phyloP scores from a whole-genome alignment of 2,113 vertebrate species.

The Formicarius rufipectus region DNA sequence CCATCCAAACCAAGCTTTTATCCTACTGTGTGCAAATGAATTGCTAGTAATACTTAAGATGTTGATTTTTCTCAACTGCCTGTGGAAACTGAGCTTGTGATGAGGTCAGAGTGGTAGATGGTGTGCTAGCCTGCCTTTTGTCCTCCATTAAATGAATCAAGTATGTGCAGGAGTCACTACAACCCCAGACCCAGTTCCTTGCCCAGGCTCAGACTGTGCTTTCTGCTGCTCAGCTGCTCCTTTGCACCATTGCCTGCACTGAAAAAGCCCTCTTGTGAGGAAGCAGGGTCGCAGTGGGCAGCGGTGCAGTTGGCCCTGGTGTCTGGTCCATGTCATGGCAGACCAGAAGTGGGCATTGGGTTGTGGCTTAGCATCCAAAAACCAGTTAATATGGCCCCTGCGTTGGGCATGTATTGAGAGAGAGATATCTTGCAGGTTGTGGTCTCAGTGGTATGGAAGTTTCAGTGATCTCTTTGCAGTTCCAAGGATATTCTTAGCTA shows the following conservation, averaged over 20 bases:
- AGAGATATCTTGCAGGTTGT: no score
- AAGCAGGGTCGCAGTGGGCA: background rate
- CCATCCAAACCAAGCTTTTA: background rate
- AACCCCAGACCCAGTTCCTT: background rate
- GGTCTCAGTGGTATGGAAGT: background rate
- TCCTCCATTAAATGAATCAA: background rate
- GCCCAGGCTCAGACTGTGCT: background rate
- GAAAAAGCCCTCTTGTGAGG: no score
- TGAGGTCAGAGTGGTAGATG: accelerated
- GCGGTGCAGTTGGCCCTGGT: background rate
- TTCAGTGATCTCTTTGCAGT: background rate
- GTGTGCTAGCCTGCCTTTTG: background rate
- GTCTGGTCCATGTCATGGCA: accelerated
- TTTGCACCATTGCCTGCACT: background rate
- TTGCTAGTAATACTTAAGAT: background rate
- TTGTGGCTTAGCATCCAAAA: background rate
- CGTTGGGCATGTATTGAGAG: background rate
- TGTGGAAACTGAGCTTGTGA: background rate
- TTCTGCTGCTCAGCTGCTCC: background rate
- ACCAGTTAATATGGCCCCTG: background rate
- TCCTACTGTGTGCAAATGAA: background rate
- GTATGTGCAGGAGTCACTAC: accelerated
- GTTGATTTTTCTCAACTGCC: background rate
- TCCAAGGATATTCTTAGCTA: background rate
- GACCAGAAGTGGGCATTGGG: background rate